phyloP scores from a whole-genome alignment of 2,797 vertebrate genomes.

The Margarornis squamiger region DNA sequence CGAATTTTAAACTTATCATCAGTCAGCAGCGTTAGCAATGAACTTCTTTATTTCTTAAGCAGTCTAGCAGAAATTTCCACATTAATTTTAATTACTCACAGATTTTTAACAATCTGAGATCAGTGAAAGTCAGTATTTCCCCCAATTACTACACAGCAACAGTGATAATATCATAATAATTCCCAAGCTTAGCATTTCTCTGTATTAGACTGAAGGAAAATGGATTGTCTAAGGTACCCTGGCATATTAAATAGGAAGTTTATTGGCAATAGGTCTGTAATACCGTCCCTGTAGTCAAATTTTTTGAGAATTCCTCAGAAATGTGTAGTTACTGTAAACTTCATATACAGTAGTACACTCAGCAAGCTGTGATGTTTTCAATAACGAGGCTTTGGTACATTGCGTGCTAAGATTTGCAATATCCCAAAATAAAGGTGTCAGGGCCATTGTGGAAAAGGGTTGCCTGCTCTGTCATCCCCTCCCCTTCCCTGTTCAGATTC shows the following conservation, averaged over 20 bases:
- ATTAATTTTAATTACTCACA: slow-evolving; percentile 41
- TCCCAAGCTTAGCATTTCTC: background rate
- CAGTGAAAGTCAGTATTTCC: slow-evolving; percentile 33
- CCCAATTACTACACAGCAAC: background rate
- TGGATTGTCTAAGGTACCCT: background rate
- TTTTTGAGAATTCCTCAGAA: background rate
- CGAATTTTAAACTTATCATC: slow-evolving; percentile 17
- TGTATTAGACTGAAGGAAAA: background rate
- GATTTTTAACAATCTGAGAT: slow-evolving; percentile 37
- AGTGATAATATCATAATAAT: background rate
- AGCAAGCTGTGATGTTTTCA: background rate
- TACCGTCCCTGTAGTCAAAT: background rate
- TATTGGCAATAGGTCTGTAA: background rate
- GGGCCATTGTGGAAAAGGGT: background rate
- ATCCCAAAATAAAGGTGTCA: background rate
- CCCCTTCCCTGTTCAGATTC: background rate
- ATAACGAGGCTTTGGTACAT: background rate
- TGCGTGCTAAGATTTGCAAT: background rate
- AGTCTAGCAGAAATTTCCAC: slow-evolving; percentile 31
- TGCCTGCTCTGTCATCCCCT: background rate
- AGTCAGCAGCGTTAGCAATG: slow-evolving; percentile 1
- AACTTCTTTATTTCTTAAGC: slow-evolving; percentile 35
- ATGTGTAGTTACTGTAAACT: background rate
- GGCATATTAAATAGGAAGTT: background rate
- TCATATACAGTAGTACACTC: background rate